Conservation (phyloP, 2,113 vertebrate genomes). For the Zosterops borbonicus region DNA sequence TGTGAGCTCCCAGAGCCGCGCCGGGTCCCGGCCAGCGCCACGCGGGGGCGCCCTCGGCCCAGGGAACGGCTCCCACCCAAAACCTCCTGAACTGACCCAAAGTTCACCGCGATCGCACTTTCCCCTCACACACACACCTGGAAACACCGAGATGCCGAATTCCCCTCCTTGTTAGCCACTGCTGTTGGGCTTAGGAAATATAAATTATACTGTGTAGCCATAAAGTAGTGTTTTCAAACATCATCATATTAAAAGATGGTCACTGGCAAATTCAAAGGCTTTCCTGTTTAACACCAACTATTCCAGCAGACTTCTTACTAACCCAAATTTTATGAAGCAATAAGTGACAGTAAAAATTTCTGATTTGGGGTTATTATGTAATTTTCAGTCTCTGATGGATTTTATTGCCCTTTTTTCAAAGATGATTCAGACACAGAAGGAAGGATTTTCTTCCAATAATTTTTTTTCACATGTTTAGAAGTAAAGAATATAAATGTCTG, state of each 20-base stretch:
- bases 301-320: not conserved
- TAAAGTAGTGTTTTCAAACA: not conserved
- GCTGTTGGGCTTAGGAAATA: rapidly evolving
- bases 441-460: not conserved
- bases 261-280: not conserved
- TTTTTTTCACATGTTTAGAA: not conserved
- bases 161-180: not conserved
- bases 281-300: not conserved
- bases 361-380: not conserved
- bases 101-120: rapidly evolving
- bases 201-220: rapidly evolving
- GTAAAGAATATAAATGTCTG: not conserved
- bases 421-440: not conserved
- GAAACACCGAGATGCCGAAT: not conserved
- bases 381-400: not conserved
- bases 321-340: not conserved
- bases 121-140: not conserved
- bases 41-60: not conserved
- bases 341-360: not conserved
- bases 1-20: not conserved
- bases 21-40: rapidly evolving
- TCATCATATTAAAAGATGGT: not conserved
- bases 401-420: not conserved
- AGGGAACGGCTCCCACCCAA: not conserved
- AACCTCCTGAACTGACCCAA: not conserved